Evolutionary conservation across 2,113 vertebrate species (phyloP).

Genomic region (Sigmodon hispidus): DNA sequence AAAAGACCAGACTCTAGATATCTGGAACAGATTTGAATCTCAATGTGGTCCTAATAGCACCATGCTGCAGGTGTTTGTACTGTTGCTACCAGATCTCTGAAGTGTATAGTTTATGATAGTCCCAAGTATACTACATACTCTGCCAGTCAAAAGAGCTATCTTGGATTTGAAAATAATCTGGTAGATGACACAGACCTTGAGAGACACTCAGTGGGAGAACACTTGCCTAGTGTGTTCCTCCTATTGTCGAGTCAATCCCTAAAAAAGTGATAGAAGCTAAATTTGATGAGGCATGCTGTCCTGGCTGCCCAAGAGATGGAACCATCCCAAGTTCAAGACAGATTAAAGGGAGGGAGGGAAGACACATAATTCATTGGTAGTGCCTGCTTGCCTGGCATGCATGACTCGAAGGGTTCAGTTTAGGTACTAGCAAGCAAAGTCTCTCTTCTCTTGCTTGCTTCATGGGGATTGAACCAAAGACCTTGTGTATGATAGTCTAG

Average conservation of each 20-base stretch:
- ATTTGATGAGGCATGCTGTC: neutral
- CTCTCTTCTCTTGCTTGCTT: neutral
- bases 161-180: neutral
- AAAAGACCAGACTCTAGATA: constrained; percentile 27
- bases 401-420: neutral
- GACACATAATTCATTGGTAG: neutral
- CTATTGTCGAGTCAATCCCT: neutral
- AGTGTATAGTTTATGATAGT: neutral
- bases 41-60: neutral
- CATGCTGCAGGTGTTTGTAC: neutral
- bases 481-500: neutral
- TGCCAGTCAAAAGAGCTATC: constrained; percentile 14
- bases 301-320: neutral
- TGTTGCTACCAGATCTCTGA: neutral
- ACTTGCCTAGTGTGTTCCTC: neutral
- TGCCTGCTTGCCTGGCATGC: neutral
- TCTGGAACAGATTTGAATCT: neutral
- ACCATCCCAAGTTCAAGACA: neutral
- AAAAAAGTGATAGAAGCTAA: neutral
- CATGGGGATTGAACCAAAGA: neutral
- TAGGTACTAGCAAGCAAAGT: neutral
- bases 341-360: neutral
- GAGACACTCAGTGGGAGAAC: neutral
- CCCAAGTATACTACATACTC: neutral
- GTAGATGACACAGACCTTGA: neutral